Evolutionary conservation across 2,113 vertebrate species (phyloP), one percentile per base, ranked within the genome.

Genomic region (Bettongia penicillata): DNA sequence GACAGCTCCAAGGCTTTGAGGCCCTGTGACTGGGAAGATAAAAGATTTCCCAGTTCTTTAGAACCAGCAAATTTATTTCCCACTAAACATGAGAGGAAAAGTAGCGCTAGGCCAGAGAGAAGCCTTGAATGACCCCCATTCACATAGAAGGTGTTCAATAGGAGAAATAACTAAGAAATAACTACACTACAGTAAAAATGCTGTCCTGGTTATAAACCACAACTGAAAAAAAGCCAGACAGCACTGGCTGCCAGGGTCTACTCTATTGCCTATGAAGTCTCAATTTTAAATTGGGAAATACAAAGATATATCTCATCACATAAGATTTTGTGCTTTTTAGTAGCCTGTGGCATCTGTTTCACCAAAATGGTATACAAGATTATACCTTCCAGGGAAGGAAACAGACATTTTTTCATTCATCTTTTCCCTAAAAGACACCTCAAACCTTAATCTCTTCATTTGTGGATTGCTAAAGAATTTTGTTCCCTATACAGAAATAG

Each of bases 201-300:
- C 84, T 94, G 55, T 96, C 93, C 89, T 89, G 48, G 31, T 93
- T 93, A 95, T 96, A 97, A 95, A 61, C 89, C 91, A 94, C 94
- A 92, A 96, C 68, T 92, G 8, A 95, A 92, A 84, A 94, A 97
- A 96, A 68, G 57, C 28, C 49, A 95, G 92, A 52, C 90, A 84
- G 51, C n/a, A 91, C 90, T 51, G 92, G 89, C 1, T 61, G 91
- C 23, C 52, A 11, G 43, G 22, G 89, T 94, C 92, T 91, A 77
- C 25, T 3, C 26, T 51, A 92, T 51, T 57, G 89, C 90, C 53
- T 49, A n/a, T 55, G 95, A n/a, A 92, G 43, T 90, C 91, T 77
- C 19, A 89, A 0, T 19, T 26, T 52, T 49, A 55, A 92, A 50
- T 0, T 22, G 91, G 37, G 91, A 53, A 51, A 52, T 53, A n/a